Base-by-base conservation (phyloP, 2,113 vertebrate species). In the Pica pica region DNA sequence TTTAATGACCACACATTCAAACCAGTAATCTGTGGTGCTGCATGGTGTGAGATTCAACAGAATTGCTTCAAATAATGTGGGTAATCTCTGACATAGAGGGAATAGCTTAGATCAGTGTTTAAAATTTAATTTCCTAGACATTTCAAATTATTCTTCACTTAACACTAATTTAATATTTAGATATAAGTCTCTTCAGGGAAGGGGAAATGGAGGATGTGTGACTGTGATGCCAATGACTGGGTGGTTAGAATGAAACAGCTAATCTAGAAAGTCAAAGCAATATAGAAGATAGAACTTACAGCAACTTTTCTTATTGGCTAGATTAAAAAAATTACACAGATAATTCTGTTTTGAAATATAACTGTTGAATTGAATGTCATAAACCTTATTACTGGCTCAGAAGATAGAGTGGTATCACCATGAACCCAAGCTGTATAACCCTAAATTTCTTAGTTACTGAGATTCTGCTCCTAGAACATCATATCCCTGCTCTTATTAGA, bases 81-180 rank as follows among this genome's bases (percentile, higher is more conserved):
- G 31, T 47, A 93, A 67, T 41, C 28, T 63, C 49, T 87, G 79
- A 85, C 79, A 68, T 12, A 79, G 30, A 87, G 23, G 11, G 21
- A 93, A 71, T 46, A 83, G 31, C 50, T 73, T 73, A 70, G n/a
- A 91, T 69, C 44, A 41, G 35, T 74, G 69, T 33, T 95, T 87
- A 93, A 96, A 95, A 89, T 81, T 64, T 86, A 30, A 91, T 93
- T 78, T 91, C 64, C 56, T 70, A 89, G 81, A 53, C 64, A 78
- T 81, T 91, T 89, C 53, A 89, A 93, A 86, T 93, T 87, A 91
- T 93, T 89, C 57, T 53, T 85, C 79, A 87, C 70, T 92, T 95
- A 88, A 83, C 53, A 75, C 16, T 88, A 84, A 88, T 85, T 85
- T 90, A 87, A 70, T 93, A 75, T 87, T 85, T 88, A 83, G 60